Conservation (phyloP, 2,797 vertebrate species). For the Microcaecilia unicolor region DNA sequence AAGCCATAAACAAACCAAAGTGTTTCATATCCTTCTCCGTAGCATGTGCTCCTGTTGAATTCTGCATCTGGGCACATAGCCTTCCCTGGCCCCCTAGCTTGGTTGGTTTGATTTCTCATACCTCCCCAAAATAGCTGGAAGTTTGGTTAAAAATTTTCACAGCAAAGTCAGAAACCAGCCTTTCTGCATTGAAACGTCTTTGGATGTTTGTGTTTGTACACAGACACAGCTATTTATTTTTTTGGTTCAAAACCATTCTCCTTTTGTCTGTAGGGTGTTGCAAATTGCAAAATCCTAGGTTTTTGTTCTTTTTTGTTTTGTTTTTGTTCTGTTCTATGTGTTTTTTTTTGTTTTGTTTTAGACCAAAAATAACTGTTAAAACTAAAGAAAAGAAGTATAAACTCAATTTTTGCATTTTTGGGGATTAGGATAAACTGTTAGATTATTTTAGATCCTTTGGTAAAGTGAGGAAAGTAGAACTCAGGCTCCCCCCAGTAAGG, state of each 20-base stretch:
- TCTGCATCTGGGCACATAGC: slow-evolving; percentile 26
- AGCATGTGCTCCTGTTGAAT: not conserved
- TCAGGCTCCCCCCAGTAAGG: no score
- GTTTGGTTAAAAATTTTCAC: slow-evolving; percentile 38
- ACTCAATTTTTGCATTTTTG: not conserved
- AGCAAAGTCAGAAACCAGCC: slow-evolving; percentile 42
- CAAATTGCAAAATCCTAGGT: slow-evolving; percentile 34
- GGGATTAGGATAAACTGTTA: slow-evolving; percentile 9
- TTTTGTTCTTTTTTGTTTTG: slow-evolving; percentile 39
- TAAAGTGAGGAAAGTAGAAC: slow-evolving; percentile 22
- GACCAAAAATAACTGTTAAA: slow-evolving; percentile 75
- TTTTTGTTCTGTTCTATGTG: slow-evolving; percentile 41
- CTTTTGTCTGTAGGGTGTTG: slow-evolving; percentile 33
- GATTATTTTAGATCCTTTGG: slow-evolving; percentile 31
- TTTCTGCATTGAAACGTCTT: slow-evolving; percentile 45
- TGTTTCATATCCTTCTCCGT: slow-evolving; percentile 41
- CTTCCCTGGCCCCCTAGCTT: slow-evolving; percentile 43
- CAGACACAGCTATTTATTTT: slow-evolving; percentile 1
- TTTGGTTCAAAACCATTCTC: slow-evolving; percentile 28
- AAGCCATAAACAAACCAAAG: slow-evolving; percentile 39
- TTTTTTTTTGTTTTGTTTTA: slow-evolving; percentile 65
- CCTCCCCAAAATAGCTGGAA: slow-evolving; percentile 19
- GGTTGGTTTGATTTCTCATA: slow-evolving; percentile 40
- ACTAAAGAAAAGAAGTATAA: slow-evolving; percentile 37
- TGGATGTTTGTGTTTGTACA: slow-evolving; percentile 29